A percentile compares a stretch with the other conserved stretches of the same genome.
phyloP scores from a whole-genome alignment of 2,888 invertebrate species.

The Furcula furcula region DNA sequence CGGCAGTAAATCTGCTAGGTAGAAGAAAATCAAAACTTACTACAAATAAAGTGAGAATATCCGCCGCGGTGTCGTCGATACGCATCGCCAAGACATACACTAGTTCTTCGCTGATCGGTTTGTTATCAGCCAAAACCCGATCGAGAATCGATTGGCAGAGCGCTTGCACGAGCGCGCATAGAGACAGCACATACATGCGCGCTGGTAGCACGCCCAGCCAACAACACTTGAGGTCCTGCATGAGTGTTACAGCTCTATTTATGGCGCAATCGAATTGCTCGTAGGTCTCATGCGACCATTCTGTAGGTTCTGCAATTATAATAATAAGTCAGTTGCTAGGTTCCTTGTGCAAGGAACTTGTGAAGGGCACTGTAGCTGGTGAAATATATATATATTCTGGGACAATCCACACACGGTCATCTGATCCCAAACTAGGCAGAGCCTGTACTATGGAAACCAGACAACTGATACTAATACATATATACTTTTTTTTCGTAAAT shows the following conservation, averaged over 20 bases:
- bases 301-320: conserved; percentile 35
- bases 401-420: too few relatives aligned
- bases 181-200: conserved; percentile 61
- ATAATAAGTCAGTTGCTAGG: too few relatives aligned
- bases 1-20: too few relatives aligned
- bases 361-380: too few relatives aligned
- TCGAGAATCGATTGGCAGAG: conserved; percentile 57
- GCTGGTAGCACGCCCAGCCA: conserved; percentile 60
- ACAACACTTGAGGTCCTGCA: conserved; percentile 50
- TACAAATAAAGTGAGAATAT: conserved; percentile 55
- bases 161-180: conserved; percentile 52
- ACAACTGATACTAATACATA: too few relatives aligned
- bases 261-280: conserved; percentile 61
- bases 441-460: too few relatives aligned
- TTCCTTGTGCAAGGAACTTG: too few relatives aligned
- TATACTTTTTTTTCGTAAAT: too few relatives aligned
- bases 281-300: conserved; percentile 57
- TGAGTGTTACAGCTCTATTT: conserved; percentile 48
- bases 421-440: too few relatives aligned
- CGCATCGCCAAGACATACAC: conserved; percentile 56
- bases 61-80: conserved; percentile 46
- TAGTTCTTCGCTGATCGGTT: conserved; percentile 57
- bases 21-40: too few relatives aligned
- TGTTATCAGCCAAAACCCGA: conserved; percentile 49
- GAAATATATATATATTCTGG: too few relatives aligned